These are phyloP conservation scores for Globia sparganii DNA, from an alignment of 2,888 invertebrate genomes.

Conservation along the genomic window DNA sequence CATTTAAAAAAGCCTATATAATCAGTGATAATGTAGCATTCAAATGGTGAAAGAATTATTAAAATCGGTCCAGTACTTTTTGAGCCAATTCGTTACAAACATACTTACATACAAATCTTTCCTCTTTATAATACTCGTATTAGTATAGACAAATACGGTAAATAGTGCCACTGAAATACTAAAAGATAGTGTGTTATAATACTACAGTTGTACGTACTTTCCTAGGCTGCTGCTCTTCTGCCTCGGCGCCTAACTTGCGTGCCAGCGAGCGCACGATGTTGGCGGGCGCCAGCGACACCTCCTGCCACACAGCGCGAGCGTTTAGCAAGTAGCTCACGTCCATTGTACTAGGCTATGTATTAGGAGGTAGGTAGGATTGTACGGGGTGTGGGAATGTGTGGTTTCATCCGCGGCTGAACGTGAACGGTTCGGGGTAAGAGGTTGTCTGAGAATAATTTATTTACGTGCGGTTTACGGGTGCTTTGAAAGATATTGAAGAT, in stretches of 20 bases:
- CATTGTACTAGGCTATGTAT: slow-evolving; percentile 25
- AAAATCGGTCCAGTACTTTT: too few species aligned
- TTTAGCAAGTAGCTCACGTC: slow-evolving; percentile 53
- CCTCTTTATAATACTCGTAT: too few species aligned
- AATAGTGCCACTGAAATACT: not conserved
- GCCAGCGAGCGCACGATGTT: slow-evolving; percentile 92
- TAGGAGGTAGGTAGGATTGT: not conserved
- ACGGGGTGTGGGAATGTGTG: too few species aligned
- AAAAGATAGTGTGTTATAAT: not conserved
- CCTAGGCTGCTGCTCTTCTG: slow-evolving; percentile 91
- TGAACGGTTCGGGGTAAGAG: not conserved
- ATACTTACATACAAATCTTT: too few species aligned
- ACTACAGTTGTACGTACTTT: slow-evolving; percentile 87
- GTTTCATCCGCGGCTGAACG: not conserved
- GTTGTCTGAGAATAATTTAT: not conserved
- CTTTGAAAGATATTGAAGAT: not conserved
- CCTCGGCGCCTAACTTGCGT: slow-evolving; percentile 94
- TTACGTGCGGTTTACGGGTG: not conserved
- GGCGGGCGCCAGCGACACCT: slow-evolving; percentile 87
- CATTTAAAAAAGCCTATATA: too few species aligned
- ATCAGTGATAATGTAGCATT: too few species aligned
- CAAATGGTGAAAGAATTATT: too few species aligned
- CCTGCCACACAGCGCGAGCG: slow-evolving; percentile 81
- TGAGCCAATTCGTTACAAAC: too few species aligned
- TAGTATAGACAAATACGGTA: too few species aligned